Conservation (phyloP, 1,140 invertebrate species). For the Portunus trituberculatus region DNA sequence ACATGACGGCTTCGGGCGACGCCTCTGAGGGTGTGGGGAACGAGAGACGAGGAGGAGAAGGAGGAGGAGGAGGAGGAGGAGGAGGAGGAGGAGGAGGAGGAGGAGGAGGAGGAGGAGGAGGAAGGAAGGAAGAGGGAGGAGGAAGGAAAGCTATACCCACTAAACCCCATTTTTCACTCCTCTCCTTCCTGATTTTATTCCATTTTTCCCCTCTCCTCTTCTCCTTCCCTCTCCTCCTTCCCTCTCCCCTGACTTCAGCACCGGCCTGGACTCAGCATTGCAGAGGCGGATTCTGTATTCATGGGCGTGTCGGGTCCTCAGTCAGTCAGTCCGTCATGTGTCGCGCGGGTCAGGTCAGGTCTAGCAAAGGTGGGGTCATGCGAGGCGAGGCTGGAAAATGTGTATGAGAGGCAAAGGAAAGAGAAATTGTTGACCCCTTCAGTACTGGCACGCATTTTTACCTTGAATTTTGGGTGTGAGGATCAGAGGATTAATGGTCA, state of each 20-base stretch:
- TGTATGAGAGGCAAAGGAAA: neutral
- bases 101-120: no score
- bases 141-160: no score
- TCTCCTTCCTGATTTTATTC: no score
- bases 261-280: neutral
- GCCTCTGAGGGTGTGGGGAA: neutral
- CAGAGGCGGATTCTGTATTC: slow-evolving; percentile 20
- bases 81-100: neutral
- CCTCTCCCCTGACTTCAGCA: no score
- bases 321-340: slow-evolving; percentile 10
- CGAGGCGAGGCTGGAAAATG: slow-evolving; percentile 15
- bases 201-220: neutral
- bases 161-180: no score
- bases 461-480: no score
- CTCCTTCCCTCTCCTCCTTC: neutral
- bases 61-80: neutral
- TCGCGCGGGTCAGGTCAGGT: neutral
- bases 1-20: neutral
- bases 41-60: neutral
- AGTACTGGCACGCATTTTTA: no score
- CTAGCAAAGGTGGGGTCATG: neutral
- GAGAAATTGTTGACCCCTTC: no score
- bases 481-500: no score
- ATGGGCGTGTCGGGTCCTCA: neutral
- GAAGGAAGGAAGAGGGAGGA: no score